Base-by-base conservation (phyloP, 2,888 invertebrate species). In the Drosophila aldrichi region DNA sequence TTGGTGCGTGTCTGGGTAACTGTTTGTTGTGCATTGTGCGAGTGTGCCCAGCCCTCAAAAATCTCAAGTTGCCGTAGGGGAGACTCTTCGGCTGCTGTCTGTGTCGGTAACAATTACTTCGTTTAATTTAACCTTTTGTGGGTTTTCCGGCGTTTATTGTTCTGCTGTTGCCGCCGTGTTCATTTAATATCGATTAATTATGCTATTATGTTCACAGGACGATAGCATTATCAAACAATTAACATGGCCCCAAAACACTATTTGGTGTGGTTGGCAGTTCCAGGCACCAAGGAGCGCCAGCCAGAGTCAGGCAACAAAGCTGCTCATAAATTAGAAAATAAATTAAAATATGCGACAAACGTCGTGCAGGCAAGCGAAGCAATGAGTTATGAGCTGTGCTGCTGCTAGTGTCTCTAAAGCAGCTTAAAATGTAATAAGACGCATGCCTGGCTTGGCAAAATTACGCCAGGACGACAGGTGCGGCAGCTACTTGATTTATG, bases 171-270 rank as follows among this genome's bases (percentile, higher is more conserved):
- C 60, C 41, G 69, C 58, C 46, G 54, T 75, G 88, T 73, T 82
- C 88, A 86, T 88, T 83, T 88, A 86, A 86, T 88, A 88, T 86
- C 88, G 88, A 88, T 88, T 86, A 86, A 86, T 86, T 86, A 86
- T 88, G 74, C 76, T 82, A 86, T 86, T 86, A 86, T 75, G 81
- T 64, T 65, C 56, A 38, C 57, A 65, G 81, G 70, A 71, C 59
- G 73, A 60, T 66, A 51, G 52, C 74, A 80, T 82, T 80, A 82
- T 82, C 60, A 72, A 69, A 55, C 66, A 76, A 82, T 82, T 82
- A 82, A 64, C 73, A 54, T 68, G 70, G 46, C 40, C 1, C 38
- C 25, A 44, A 41, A 61, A 34, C 52, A 65, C 68, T 60, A 72
- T 79, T 67, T 46, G 69, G 65, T 79, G 81, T 81, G 76, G 82